These are phyloP conservation scores for Metopia argyrocephala DNA, from an alignment of 2,888 invertebrate species.

Conservation along the genomic window DNA sequence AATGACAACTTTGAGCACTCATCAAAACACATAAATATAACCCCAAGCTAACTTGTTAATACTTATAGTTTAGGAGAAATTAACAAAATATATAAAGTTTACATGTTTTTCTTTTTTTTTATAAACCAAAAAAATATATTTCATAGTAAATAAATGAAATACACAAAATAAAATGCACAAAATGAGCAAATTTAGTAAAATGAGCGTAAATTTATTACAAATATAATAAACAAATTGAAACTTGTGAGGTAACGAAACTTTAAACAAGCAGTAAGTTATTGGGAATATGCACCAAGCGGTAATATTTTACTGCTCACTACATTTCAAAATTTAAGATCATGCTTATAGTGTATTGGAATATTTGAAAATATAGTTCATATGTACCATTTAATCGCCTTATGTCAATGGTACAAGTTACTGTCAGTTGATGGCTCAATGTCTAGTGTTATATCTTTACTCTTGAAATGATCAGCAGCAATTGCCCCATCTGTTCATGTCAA, in stretches of 20 bases:
- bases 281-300: not conserved
- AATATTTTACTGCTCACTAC: not conserved
- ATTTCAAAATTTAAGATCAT: too few relatives aligned
- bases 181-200: slow-evolving; percentile 54
- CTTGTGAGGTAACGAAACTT: slow-evolving; percentile 28
- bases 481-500: too few relatives aligned
- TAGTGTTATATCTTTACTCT: too few relatives aligned
- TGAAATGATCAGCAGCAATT: too few relatives aligned
- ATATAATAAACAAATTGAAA: slow-evolving; percentile 31
- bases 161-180: slow-evolving; percentile 18
- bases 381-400: too few relatives aligned
- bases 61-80: too few relatives aligned
- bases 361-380: too few relatives aligned
- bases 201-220: slow-evolving; percentile 53
- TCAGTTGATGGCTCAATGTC: too few relatives aligned
- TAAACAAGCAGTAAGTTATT: slow-evolving; percentile 10
- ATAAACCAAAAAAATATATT: slow-evolving; percentile 15
- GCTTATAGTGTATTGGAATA: too few relatives aligned
- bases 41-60: slow-evolving; percentile 33
- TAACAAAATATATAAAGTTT: not conserved
- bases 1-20: slow-evolving; percentile 23
- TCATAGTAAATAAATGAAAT: slow-evolving; percentile 1
- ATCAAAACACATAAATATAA: slow-evolving; percentile 19
- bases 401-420: too few relatives aligned
- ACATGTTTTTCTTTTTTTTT: too few relatives aligned